Evolutionary conservation across 2,113 vertebrate species (phyloP), one percentile per base, ranked within the genome.

Genomic region (Uria lomvia): DNA sequence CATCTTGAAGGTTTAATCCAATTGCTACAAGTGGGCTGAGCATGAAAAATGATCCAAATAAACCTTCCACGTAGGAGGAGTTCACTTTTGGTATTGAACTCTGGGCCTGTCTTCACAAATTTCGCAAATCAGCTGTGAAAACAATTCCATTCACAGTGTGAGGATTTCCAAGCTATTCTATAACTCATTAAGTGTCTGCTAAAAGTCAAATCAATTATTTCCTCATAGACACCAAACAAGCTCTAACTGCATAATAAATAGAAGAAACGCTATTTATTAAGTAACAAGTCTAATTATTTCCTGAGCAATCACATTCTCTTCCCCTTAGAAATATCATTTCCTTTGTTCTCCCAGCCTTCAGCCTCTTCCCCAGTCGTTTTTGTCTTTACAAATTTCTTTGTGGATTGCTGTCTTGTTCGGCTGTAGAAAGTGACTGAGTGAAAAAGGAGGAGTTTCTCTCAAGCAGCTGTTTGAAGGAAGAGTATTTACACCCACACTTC

Each of bases 171-270:
- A 95, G 84, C 92, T 91, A 67, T 95, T 95, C 89, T 96, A 50
- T 82, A 95, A 94, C 91, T 94, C 89, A 90, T 94, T 94, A 96
- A 89, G 73, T 87, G 80, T 73, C 74, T 95, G 91, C 78, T 91
- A 92, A 96, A 97, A 96, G 94, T 89, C 95, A 95, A 92, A 97
- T 97, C 92, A 95, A 90, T 95, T 96, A 94, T 66, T 96, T 96
- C 71, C 50, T 95, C 74, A 47, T 38, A 89, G 92, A 88, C 74
- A 90, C 70, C 81, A 88, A 97, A 94, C 60, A 94, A 85, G 86
- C 67, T 88, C 58, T 87, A 88, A 62, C 78, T 59, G 65, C 70
- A 91, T 72, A 94, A 96, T 72, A 94, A 93, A 94, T 49, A 90
- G 91, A 93, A 73, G 74, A 92, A 96, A 88, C 40, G 58, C 74